Percentiles rank a stretch among this genome's conserved stretches.
Evolutionary conservation across 2,888 invertebrate species (phyloP).

Genomic region (Platypus cylindrus): DNA sequence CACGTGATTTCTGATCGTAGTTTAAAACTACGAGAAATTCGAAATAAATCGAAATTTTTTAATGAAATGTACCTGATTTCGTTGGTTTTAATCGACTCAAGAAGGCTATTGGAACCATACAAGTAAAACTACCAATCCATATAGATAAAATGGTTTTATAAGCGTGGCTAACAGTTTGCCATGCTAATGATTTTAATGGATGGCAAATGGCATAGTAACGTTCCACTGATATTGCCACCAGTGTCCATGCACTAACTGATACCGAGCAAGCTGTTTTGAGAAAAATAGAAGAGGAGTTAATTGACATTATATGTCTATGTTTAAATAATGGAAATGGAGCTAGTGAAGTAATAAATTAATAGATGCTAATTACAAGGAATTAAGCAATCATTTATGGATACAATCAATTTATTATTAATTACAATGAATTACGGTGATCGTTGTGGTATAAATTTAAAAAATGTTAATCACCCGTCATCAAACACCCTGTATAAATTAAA

Average conservation of each 20-base stretch:
- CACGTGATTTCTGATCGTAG: not conserved
- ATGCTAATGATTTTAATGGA: slow-evolving; percentile 56
- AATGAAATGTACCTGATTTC: slow-evolving; percentile 24
- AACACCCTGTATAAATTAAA: too few relatives aligned
- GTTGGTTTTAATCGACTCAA: slow-evolving; percentile 46
- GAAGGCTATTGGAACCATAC: slow-evolving; percentile 52
- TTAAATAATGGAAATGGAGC: too few relatives aligned
- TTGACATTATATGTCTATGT: too few relatives aligned
- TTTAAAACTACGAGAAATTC: not conserved
- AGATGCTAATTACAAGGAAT: not conserved
- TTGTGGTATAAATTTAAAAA: too few relatives aligned
- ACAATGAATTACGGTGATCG: too few relatives aligned
- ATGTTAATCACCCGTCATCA: too few relatives aligned
- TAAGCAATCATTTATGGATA: not conserved
- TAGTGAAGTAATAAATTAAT: too few relatives aligned
- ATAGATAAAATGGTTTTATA: slow-evolving; percentile 55
- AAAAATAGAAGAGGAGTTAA: too few relatives aligned
- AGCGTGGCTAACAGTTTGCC: slow-evolving; percentile 65
- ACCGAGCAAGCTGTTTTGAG: slow-evolving; percentile 64
- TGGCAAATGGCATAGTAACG: slow-evolving; percentile 69
- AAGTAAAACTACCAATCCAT: slow-evolving; percentile 50
- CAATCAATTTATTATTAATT: too few relatives aligned
- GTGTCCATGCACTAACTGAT: slow-evolving; percentile 62
- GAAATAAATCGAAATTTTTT: slow-evolving; percentile 1
- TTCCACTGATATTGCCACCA: slow-evolving; percentile 66